phyloP scores from a whole-genome alignment of 2,113 vertebrate genomes.

The Erythrocercus mccallii region DNA sequence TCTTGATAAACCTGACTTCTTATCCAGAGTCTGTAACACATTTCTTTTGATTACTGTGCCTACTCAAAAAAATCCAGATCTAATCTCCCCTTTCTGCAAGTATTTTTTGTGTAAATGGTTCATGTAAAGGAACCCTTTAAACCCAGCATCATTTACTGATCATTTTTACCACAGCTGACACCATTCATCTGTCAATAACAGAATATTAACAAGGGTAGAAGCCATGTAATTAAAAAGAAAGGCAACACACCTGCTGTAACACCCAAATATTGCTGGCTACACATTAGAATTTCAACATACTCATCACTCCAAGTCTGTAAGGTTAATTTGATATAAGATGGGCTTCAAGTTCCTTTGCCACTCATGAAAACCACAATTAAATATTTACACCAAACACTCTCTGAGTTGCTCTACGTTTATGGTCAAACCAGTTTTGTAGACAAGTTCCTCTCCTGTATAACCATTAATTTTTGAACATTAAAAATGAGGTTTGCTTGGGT shows the following conservation, averaged over 20 bases:
- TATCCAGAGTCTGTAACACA: background rate
- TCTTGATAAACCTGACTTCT: background rate
- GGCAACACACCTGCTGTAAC: background rate
- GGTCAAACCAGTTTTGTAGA: background rate
- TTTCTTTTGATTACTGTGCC: background rate
- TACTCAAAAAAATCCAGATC: background rate
- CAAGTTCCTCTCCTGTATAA: background rate
- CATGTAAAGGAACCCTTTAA: background rate
- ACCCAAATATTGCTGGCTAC: background rate
- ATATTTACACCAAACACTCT: background rate
- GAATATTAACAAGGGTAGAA: background rate
- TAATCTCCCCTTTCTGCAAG: background rate
- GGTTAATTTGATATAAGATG: background rate
- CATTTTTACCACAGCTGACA: background rate
- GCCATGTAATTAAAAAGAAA: background rate
- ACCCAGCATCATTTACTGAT: background rate
- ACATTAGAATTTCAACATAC: accelerated
- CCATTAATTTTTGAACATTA: background rate
- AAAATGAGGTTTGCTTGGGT: background rate
- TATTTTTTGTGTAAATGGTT: background rate
- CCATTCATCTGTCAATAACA: background rate
- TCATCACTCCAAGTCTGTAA: background rate
- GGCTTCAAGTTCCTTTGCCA: background rate
- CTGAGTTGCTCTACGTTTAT: background rate
- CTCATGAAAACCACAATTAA: background rate